Percentiles rank a stretch among this genome's conserved stretches.
Conservation (phyloP, 2,888 invertebrate species). For the Mythimna impura region DNA sequence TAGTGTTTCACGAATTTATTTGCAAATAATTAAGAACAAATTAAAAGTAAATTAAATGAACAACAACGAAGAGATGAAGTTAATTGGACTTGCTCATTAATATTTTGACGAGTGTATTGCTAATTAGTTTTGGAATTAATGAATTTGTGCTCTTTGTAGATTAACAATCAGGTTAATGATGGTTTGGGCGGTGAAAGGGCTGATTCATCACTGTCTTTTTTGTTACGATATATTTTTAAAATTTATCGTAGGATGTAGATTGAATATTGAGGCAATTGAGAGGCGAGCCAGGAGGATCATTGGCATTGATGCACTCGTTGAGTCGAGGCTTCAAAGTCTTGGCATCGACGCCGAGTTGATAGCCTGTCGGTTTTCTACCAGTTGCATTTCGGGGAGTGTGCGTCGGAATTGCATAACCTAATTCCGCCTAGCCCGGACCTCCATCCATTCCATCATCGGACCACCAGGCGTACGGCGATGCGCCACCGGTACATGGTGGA, state of each 20-base stretch:
- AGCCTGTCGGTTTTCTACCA: too few relatives aligned
- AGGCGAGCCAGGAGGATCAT: too few relatives aligned
- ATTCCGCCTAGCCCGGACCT: too few relatives aligned
- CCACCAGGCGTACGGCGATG: too few relatives aligned
- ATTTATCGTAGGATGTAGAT: neutral
- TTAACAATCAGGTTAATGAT: constrained; percentile 16
- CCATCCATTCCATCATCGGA: too few relatives aligned
- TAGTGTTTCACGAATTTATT: constrained; percentile 34
- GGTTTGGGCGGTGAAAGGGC: constrained; percentile 5
- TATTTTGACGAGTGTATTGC: constrained; percentile 39
- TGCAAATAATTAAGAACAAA: constrained; percentile 49
- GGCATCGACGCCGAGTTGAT: too few relatives aligned
- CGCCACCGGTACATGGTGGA: too few relatives aligned
- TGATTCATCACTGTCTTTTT: neutral
- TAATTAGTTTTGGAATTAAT: constrained; percentile 46
- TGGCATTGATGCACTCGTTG: too few relatives aligned
- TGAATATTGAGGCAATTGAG: too few relatives aligned
- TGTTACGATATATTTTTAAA: neutral
- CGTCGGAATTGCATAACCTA: too few relatives aligned
- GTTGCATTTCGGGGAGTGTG: too few relatives aligned
- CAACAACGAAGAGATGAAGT: constrained; percentile 32
- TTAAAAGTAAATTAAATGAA: constrained; percentile 52
- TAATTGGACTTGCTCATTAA: constrained; percentile 50
- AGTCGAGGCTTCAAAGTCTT: too few relatives aligned
- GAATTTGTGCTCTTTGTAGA: constrained; percentile 16